Base-by-base conservation (phyloP, 2,797 vertebrate genomes). In the Ataeniobius toweri region DNA sequence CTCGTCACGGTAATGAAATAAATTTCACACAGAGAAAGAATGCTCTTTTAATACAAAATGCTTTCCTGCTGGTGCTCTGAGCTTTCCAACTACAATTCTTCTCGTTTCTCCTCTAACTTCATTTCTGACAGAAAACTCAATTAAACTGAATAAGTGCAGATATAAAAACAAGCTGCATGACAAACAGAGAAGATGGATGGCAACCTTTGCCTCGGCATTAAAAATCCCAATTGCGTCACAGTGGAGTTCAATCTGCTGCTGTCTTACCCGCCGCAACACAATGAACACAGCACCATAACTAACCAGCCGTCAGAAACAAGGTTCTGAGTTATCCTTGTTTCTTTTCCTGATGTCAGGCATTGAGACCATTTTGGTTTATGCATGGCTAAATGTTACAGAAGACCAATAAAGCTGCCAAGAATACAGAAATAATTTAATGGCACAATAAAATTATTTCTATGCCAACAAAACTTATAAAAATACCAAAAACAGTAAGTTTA, bases 151-250 rank as follows among this genome's bases (percentile, higher is more conserved):
- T 91, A 90, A 85, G 82, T 90, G 88, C 82, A 88, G 87, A 86
- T 90, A 87, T 92, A 88, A 88, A 91, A 88, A 86, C 88, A 90
- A 80, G 84, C 84, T 90, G 86, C 80, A 86, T 88, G 89, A 92
- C 91, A 93, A 85, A 92, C 84, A 85, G 72, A 58, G 83, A 90
- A 91, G 92, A 95, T 90, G 88, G 92, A 93, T 92, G 89, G 90
- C 91, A 91, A 94, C 92, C 92, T 94, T 94, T 94, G 88, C 87
- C 85, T 92, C 91, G 88, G 85, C 88, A 91, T 92, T 93, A 91
- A 92, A 4, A 93, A 90, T 89, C 83, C 89, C 85, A 77, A 90
- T 83, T 67, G 83, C 72, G 22, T 86, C 51, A 28, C 78, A 89
- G 73, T 76, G 87, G 86, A 80, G 86, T 83, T 83, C 86, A 79